Conservation (phyloP, 2,113 vertebrate genomes). For the Lonchura striata region DNA sequence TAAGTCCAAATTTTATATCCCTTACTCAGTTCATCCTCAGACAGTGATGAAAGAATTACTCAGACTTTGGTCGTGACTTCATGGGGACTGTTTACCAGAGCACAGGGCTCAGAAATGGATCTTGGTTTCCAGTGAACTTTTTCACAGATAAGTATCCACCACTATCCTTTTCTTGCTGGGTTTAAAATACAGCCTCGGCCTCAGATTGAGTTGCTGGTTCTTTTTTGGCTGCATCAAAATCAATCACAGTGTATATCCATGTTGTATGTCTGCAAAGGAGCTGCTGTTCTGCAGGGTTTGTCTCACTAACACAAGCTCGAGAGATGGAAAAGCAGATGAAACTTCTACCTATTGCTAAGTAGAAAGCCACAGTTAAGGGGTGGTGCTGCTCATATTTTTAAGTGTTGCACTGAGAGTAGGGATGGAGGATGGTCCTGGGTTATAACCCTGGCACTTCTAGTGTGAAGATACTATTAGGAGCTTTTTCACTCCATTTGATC, state of each 20-base stretch:
- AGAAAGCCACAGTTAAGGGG: background rate
- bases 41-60: slow-evolving; percentile 43
- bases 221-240: background rate
- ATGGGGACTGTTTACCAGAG: slow-evolving; percentile 5
- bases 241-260: background rate
- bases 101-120: background rate
- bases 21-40: slow-evolving; percentile 34
- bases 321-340: background rate
- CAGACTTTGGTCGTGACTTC: slow-evolving; percentile 26
- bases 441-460: background rate
- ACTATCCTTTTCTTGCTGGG: background rate
- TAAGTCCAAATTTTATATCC: slow-evolving; percentile 13
- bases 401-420: background rate
- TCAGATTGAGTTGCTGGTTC: background rate
- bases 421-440: background rate
- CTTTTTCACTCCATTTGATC: background rate
- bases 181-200: background rate
- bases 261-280: background rate
- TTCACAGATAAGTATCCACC: background rate
- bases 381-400: background rate
- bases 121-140: background rate
- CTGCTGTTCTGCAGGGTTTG: background rate
- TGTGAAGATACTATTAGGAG: background rate
- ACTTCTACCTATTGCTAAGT: slow-evolving; percentile 1
- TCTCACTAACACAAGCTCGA: background rate